Conservation (phyloP, 2,888 invertebrate species). For the Acanthococcus lagerstroemiae region DNA sequence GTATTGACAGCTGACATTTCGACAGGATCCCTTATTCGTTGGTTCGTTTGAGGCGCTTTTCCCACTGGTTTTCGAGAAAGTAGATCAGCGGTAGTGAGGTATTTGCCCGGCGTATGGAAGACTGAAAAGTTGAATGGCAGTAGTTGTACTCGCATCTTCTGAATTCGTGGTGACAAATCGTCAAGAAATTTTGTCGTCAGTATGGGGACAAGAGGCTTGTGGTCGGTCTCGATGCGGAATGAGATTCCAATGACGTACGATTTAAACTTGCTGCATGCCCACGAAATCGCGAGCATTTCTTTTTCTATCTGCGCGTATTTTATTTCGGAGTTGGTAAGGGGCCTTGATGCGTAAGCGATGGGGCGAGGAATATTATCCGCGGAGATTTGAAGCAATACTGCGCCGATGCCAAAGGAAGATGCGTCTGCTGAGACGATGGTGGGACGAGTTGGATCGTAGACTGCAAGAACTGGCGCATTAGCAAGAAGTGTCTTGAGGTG, state of each 20-base stretch:
- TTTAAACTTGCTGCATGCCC: not conserved
- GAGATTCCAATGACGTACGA: not conserved
- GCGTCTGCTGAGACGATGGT: not conserved
- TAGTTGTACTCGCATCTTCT: not conserved
- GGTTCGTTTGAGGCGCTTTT: not conserved
- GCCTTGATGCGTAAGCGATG: not conserved
- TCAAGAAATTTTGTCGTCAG: not conserved
- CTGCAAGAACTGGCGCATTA: slow-evolving; percentile 5
- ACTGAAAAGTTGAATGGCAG: not conserved
- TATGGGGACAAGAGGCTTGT: not conserved
- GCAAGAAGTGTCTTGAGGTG: slow-evolving; percentile 27
- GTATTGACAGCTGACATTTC: not conserved
- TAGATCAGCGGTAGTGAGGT: not conserved
- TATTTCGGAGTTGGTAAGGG: not conserved
- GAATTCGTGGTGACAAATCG: not conserved
- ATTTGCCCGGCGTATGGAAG: not conserved
- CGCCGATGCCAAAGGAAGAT: not conserved
- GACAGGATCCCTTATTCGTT: not conserved
- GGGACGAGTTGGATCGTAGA: not conserved
- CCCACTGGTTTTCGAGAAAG: not conserved
- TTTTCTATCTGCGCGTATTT: not conserved
- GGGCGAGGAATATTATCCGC: slow-evolving; percentile 4
- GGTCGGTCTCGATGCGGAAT: not conserved
- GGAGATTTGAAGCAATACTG: slow-evolving; percentile 17
- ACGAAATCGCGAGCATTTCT: not conserved